Percentiles rank a stretch among this genome's conserved stretches.
Evolutionary conservation across 2,797 vertebrate genomes (phyloP).

Genomic region (Leptatherina wallacei): DNA sequence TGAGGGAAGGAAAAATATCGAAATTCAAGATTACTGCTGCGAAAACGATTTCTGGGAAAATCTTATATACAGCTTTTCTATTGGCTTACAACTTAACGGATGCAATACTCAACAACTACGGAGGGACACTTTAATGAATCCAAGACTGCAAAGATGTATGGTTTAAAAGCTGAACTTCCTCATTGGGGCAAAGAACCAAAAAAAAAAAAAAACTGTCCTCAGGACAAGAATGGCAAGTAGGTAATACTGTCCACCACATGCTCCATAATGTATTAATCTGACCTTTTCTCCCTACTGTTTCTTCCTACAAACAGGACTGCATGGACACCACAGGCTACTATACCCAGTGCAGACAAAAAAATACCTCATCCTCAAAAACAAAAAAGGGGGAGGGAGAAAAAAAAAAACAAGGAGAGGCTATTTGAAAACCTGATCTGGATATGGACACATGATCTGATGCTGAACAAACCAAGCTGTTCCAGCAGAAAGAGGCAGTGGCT

Average conservation of each 20-base stretch:
- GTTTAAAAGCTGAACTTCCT: slow-evolving; percentile 61
- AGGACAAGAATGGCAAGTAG: slow-evolving; percentile 39
- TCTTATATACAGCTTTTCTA: slow-evolving; percentile 26
- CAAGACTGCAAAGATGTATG: slow-evolving; percentile 23
- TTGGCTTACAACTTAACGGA: slow-evolving; percentile 30
- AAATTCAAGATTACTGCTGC: slow-evolving; percentile 2
- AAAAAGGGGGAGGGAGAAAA: slow-evolving; percentile 1
- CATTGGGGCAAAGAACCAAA: slow-evolving; percentile 4
- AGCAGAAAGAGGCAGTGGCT: slow-evolving; percentile 57
- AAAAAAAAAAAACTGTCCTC: slow-evolving; percentile 16
- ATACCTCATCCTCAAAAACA: slow-evolving; percentile 68
- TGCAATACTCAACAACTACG: slow-evolving; percentile 11
- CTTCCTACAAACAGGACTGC: slow-evolving; percentile 57
- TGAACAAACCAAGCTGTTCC: slow-evolving; percentile 54
- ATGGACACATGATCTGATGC: slow-evolving; percentile 68
- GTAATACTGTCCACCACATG: slow-evolving; percentile 35
- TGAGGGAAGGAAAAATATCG: background rate
- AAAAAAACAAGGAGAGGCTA: slow-evolving; percentile 54
- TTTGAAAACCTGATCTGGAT: slow-evolving; percentile 71
- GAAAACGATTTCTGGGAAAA: slow-evolving; percentile 42
- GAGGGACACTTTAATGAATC: slow-evolving; percentile 28
- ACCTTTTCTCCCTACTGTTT: slow-evolving; percentile 27
- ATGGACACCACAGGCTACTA: slow-evolving; percentile 73
- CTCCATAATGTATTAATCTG: slow-evolving; percentile 40
- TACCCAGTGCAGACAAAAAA: slow-evolving; percentile 68